These are phyloP conservation scores for Meiosimyza decipiens DNA, from an alignment of 2,888 invertebrate species.

Conservation along the genomic window DNA sequence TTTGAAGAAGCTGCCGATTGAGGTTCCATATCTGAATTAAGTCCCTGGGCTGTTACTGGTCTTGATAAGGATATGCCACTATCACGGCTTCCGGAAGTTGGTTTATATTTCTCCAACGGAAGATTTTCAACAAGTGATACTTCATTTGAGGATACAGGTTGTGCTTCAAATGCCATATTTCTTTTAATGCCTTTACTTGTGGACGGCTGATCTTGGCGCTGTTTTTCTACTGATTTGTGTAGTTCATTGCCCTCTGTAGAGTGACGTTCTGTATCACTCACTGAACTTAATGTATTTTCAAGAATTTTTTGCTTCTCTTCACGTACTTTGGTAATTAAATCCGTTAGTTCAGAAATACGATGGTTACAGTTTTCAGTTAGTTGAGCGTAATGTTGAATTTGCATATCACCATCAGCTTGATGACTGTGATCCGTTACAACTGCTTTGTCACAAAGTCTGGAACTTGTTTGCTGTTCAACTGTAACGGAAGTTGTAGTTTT, in stretches of 20 bases:
- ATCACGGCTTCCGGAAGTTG: slow-evolving; percentile 60
- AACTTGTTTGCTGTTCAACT: background rate
- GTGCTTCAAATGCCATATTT: background rate
- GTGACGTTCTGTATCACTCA: slow-evolving; percentile 59
- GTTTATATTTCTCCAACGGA: slow-evolving; percentile 57
- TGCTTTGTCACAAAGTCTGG: slow-evolving; percentile 36
- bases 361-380: slow-evolving; percentile 70
- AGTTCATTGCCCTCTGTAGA: slow-evolving; percentile 66
- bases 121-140: slow-evolving; percentile 44
- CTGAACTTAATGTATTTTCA: slow-evolving; percentile 65
- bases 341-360: slow-evolving; percentile 70
- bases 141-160: slow-evolving; percentile 43
- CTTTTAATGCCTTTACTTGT: slow-evolving; percentile 22
- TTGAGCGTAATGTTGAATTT: slow-evolving; percentile 67
- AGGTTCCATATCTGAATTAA: slow-evolving; percentile 49
- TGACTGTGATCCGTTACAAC: slow-evolving; percentile 23
- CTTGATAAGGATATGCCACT: slow-evolving; percentile 65
- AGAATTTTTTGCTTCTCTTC: slow-evolving; percentile 69
- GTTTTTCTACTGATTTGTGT: slow-evolving; percentile 47
- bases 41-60: slow-evolving; percentile 60
- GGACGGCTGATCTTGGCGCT: slow-evolving; percentile 38
- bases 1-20: slow-evolving; percentile 48
- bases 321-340: slow-evolving; percentile 72
- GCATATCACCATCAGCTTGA: slow-evolving; percentile 33
- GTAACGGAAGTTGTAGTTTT: slow-evolving; percentile 4